Base-by-base conservation (phyloP, 2,113 vertebrate genomes). In the Sciurus niger region DNA sequence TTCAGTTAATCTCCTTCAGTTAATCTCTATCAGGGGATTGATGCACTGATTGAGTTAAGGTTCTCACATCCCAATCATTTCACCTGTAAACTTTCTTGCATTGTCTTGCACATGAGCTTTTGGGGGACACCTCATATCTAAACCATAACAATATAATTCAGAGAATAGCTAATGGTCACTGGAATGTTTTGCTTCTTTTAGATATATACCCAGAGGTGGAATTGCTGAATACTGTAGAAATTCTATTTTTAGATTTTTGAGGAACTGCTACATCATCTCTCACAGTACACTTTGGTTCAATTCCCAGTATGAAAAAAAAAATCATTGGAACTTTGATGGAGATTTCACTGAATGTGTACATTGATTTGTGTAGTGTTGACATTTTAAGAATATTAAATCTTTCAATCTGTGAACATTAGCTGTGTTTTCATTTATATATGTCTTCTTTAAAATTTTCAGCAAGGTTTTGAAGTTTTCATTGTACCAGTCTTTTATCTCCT, bases 381-480 rank as follows among this genome's bases (percentile, higher is more conserved):
- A 48, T 73, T 32, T 70, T 88, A 72, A 87, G 16, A n/a, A 37
- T 70, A 60, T n/a, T 37, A 34, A 40, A 13, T 63, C 51, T 72
- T 48, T 72, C 53, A 87, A 60, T 32, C 40, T 53, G 40, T 73
- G 25, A 65, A 25, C 53, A 12, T 63, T 53, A 12, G 8, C 7
- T 83, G n/a, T 88, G 32, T 72, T 94, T 82, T 55, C 25, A 53
- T 40, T 80, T 43, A 68, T 37, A 30, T 67, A 80, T 46, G 12
- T 80, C 65, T 73, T 40, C 30, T 73, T 37, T 86, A 68, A 68
- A 68, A 68, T 2, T 72, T 86, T 83, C 14, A 43, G 24, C 55
- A 17, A 80, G 8, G 30, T 93, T 93, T 82, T 51, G 32, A 24
- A 82, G 28, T 73, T 92, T 83, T 92, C 22, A 46, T 83, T 73